A percentile compares a stretch with the other conserved stretches of the same genome.
Evolutionary conservation across 1,140 invertebrate species (phyloP).

Genomic region (Anoplophora glabripennis): DNA sequence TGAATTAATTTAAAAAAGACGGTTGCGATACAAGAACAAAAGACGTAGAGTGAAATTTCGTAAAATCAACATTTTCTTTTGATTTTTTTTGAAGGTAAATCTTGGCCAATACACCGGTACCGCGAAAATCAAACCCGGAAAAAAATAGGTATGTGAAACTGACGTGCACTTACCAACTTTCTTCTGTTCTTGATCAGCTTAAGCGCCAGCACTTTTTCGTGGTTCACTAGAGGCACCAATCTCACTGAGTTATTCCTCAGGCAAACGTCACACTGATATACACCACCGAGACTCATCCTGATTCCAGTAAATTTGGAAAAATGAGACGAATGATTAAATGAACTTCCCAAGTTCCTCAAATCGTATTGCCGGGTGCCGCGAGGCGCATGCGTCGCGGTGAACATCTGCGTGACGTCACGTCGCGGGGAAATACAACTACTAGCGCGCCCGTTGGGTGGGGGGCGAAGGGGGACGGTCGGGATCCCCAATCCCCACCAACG

Average conservation of each 20-base stretch:
- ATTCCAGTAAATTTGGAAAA: constrained; percentile 14
- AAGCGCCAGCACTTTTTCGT: constrained; percentile 4
- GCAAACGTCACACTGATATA: constrained; percentile 15
- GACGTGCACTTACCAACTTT: not conserved
- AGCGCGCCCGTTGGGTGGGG: too few species aligned
- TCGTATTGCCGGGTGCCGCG: not conserved
- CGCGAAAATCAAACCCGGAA: too few species aligned
- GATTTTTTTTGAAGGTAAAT: too few species aligned
- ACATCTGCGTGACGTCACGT: constrained; percentile 4
- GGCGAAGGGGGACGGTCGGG: not conserved
- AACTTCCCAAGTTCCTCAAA: constrained; percentile 18
- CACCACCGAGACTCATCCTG: constrained; percentile 4
- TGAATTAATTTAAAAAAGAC: too few species aligned
- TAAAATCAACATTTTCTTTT: too few species aligned
- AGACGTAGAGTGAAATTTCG: too few species aligned
- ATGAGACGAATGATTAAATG: constrained; percentile 15
- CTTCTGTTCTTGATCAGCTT: not conserved
- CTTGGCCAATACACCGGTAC: too few species aligned
- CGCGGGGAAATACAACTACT: constrained; percentile 2
- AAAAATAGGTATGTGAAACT: too few species aligned
- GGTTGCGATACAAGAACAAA: too few species aligned
- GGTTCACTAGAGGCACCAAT: not conserved
- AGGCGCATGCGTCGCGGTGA: constrained; percentile 4
- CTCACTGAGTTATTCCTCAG: constrained; percentile 2
- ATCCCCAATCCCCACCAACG: constrained; percentile 6